Conservation (phyloP, 2,113 vertebrate species). For the Caranx ignobilis region DNA sequence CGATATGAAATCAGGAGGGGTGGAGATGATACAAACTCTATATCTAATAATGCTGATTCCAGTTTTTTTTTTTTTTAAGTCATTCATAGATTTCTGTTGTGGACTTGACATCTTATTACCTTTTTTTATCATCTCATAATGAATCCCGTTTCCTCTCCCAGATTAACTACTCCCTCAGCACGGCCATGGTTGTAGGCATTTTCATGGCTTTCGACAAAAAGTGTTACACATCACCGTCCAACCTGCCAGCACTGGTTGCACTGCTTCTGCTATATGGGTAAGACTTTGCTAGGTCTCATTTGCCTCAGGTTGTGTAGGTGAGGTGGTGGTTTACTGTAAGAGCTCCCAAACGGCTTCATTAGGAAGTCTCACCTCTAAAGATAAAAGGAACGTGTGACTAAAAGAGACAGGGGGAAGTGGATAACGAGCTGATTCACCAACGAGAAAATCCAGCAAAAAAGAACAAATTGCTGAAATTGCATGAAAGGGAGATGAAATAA, state of each 20-base stretch:
- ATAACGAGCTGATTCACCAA: neutral
- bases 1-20: neutral
- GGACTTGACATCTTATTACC: neutral
- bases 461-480: neutral
- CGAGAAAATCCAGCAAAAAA: neutral
- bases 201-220: conserved; percentile 94
- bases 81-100: neutral
- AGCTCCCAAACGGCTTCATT: conserved; percentile 12
- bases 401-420: neutral
- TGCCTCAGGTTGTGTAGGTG: neutral
- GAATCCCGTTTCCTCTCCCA: conserved; percentile 62
- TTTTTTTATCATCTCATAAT: neutral
- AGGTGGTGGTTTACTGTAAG: neutral
- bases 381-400: neutral
- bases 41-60: neutral
- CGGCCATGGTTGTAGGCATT: conserved; percentile 91
- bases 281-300: conserved; percentile 52
- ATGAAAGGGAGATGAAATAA: neutral
- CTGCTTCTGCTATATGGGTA: conserved; percentile 95
- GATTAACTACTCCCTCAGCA: conserved; percentile 92
- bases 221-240: conserved; percentile 90
- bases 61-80: neutral
- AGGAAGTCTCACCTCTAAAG: neutral
- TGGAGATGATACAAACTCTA: neutral
- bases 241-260: conserved; percentile 90